Evolutionary conservation across 2,113 vertebrate species (phyloP).

Genomic region (Suncus etruscus): DNA sequence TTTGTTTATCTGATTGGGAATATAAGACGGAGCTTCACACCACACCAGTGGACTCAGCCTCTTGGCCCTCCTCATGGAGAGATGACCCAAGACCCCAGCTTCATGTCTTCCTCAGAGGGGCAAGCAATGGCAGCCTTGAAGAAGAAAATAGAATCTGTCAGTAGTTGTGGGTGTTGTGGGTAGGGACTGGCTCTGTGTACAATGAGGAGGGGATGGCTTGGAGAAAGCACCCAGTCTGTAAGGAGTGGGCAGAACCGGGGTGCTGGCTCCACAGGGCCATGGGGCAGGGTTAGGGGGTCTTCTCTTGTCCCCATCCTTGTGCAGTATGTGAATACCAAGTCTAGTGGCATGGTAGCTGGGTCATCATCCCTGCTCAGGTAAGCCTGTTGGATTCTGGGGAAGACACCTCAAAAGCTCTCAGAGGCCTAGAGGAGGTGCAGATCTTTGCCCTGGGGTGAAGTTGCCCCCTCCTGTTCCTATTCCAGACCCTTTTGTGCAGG

Average conservation of each 20-base stretch:
- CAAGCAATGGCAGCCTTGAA: not conserved
- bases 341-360: not conserved
- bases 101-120: not conserved
- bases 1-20: not conserved
- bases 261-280: accelerated
- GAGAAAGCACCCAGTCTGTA: accelerated
- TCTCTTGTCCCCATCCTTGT: not conserved
- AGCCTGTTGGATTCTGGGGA: not conserved
- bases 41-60: not conserved
- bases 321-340: no score
- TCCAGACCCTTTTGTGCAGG: no score
- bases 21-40: not conserved
- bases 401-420: not conserved
- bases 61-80: not conserved
- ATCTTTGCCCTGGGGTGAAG: no score
- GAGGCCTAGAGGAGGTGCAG: not conserved
- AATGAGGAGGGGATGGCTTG: not conserved
- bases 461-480: not conserved
- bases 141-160: not conserved
- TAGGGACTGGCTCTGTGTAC: not conserved
- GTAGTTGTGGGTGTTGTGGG: not conserved
- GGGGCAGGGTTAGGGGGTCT: not conserved
- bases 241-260: not conserved
- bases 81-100: not conserved
- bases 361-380: not conserved